Evolutionary conservation across 1,140 invertebrate species (phyloP), one percentile per base, ranked within the genome.

Genomic region (Anastrepha obliqua): DNA sequence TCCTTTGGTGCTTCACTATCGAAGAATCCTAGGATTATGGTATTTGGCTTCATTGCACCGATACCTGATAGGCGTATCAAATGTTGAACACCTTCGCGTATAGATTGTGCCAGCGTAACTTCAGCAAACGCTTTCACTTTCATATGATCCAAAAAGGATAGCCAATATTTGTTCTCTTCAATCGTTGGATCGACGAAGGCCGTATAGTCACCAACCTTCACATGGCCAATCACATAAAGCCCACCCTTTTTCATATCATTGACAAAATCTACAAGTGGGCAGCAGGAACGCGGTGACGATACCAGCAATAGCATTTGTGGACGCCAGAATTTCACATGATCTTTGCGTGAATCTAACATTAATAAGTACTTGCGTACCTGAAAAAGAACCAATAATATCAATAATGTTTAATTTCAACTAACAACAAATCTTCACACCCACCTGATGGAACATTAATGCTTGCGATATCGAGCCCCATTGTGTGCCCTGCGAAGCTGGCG

Each of bases 221-320:
- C 98, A 91, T 99, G 98, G 0, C 98, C 98, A 89, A 99, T 94
- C 13, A 99, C 97, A 90, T 99, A 99, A 0, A 99, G 94, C 17
- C 99, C 99, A 89, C 98, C 97, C 94, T 99, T 99, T 93, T 99
- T 99, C 90, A 99, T 95, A 93, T 99, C 99, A 93, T 99, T 99
- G 2, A 99, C 97, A 94, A 99, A 99, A 94, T 98, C 96, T 65
- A 99, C 99, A 6, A 99, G 94, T 0, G 98, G 97, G 90, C 97
- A 97, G 2, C 96, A 95, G 9, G 97, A 97, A n/a, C 98, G 94
- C 2, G 99, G 98, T 88, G 98, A 98, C 0, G 97, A 96, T 5
- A 99, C 96, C 93, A 99, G 95, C 1, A 99, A 94, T 11, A 99
- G 93, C 93, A 99, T 98, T 94, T 99, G 99, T 0, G 99, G 99